Percentiles rank a stretch among this genome's conserved stretches.
phyloP scores from a whole-genome alignment of 2,113 vertebrate genomes.

The Siniperca knerii region DNA sequence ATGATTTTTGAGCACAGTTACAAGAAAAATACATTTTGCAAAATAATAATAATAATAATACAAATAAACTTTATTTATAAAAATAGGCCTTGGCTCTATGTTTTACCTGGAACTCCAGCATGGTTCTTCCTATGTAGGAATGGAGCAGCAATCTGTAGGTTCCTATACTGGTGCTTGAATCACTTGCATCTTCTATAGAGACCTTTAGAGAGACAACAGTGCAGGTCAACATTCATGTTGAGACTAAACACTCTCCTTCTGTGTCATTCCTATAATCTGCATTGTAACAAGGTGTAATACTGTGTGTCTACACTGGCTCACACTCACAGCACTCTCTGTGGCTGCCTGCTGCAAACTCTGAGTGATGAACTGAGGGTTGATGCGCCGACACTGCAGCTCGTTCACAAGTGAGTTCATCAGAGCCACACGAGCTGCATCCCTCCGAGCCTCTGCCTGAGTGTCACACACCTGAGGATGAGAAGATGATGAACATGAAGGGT shows the following conservation, averaged over 20 bases:
- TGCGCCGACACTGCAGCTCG: slow-evolving; percentile 89
- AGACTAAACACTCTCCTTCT: background rate
- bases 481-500: background rate
- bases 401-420: slow-evolving; percentile 94
- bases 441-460: slow-evolving; percentile 91
- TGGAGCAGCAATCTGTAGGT: slow-evolving; percentile 91
- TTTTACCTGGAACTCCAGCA: slow-evolving; percentile 94
- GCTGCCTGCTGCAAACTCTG: slow-evolving; percentile 89
- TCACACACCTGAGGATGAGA: slow-evolving; percentile 84
- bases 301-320: slow-evolving; percentile 10
- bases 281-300: background rate
- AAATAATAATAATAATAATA: background rate
- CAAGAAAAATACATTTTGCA: slow-evolving; percentile 12
- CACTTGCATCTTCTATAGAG: slow-evolving; percentile 86
- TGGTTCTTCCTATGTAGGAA: slow-evolving; percentile 89
- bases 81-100: background rate
- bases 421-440: slow-evolving; percentile 92
- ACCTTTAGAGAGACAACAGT: slow-evolving; percentile 80
- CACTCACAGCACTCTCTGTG: slow-evolving; percentile 87
- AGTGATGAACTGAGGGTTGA: slow-evolving; percentile 90
- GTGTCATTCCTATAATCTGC: slow-evolving; percentile 11
- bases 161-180: slow-evolving; percentile 91
- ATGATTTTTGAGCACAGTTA: slow-evolving; percentile 40
- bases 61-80: no score
- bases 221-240: slow-evolving; percentile 18